Conservation (phyloP, 2,113 vertebrate species). For the Steatornis caripensis region DNA sequence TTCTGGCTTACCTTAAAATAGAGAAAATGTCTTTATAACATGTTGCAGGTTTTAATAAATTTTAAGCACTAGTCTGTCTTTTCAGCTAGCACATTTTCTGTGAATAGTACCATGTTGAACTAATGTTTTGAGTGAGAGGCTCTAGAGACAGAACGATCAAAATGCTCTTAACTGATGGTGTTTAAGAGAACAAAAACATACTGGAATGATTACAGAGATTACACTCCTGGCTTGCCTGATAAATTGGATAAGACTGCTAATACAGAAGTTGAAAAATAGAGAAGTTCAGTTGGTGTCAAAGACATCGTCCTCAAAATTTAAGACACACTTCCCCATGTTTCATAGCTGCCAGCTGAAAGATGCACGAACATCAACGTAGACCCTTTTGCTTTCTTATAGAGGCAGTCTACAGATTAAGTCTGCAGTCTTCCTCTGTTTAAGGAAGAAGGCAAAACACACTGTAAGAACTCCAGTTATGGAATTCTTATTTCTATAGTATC, state of each 20-base stretch:
- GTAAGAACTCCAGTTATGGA: not conserved
- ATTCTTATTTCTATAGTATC: not conserved
- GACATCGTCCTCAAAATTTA: not conserved
- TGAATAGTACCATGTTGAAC: not conserved
- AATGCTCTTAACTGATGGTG: not conserved
- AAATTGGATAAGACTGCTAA: not conserved
- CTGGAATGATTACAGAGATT: not conserved
- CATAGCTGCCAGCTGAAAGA: not conserved
- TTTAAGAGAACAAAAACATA: not conserved
- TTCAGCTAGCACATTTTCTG: not conserved
- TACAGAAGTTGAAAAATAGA: not conserved
- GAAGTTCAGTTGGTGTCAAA: not conserved
- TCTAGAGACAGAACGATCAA: not conserved
- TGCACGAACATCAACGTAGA: rapidly evolving
- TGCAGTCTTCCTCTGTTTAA: not conserved
- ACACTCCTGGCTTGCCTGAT: not conserved
- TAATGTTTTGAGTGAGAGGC: not conserved
- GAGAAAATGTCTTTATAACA: not conserved
- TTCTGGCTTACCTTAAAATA: not conserved
- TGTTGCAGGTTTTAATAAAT: not conserved
- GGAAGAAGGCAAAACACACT: not conserved
- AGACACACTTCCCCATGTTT: not conserved
- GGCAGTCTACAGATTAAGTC: not conserved
- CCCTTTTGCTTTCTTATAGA: not conserved
- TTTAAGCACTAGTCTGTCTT: not conserved